A percentile compares a stretch with the other conserved stretches of the same genome.
Conservation (phyloP, 2,888 invertebrate species). For the Leptopilina syphax region DNA sequence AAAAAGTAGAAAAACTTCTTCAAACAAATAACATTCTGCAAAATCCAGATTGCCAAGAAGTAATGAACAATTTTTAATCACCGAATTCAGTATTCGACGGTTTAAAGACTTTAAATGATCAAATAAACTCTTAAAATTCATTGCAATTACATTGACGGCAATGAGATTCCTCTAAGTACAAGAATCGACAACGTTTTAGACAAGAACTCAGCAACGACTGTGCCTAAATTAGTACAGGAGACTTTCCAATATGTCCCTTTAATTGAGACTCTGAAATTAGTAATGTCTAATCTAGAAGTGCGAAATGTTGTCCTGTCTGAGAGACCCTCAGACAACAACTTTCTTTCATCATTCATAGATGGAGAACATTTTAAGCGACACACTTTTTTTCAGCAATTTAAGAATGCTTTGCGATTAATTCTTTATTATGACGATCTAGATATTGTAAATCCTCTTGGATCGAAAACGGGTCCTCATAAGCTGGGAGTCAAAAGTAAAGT, state of each 20-base stretch:
- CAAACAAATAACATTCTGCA: slow-evolving; percentile 13
- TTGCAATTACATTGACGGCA: background rate
- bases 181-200: slow-evolving; percentile 47
- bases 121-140: background rate
- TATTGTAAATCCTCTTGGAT: slow-evolving; percentile 52
- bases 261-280: slow-evolving; percentile 48
- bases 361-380: slow-evolving; percentile 47
- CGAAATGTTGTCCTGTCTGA: slow-evolving; percentile 46
- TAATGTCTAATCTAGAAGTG: slow-evolving; percentile 47
- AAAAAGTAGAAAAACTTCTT: background rate
- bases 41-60: background rate
- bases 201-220: background rate
- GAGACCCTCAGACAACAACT: slow-evolving; percentile 44
- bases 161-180: background rate
- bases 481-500: slow-evolving; percentile 34
- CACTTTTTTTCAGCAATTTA: slow-evolving; percentile 44
- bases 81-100: background rate
- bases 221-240: slow-evolving; percentile 42
- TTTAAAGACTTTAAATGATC: background rate
- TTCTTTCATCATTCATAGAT: slow-evolving; percentile 47
- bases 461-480: slow-evolving; percentile 54
- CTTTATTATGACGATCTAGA: slow-evolving; percentile 55
- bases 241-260: slow-evolving; percentile 53
- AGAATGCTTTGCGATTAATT: slow-evolving; percentile 44
- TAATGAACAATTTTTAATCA: background rate